Base-by-base conservation (phyloP, 2,113 vertebrate genomes). In the Pimephales promelas region DNA sequence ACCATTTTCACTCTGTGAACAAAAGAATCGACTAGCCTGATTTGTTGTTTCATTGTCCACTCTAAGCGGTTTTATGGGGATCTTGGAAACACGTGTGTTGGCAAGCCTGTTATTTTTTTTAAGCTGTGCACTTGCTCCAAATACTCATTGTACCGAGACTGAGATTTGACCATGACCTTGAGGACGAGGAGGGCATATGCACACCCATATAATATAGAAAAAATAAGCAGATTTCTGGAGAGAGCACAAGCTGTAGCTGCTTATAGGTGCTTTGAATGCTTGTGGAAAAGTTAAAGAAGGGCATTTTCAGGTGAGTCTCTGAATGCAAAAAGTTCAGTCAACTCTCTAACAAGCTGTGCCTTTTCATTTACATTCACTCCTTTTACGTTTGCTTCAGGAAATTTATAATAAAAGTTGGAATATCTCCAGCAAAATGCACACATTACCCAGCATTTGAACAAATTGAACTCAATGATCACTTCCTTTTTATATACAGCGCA, bases 241-340 rank as follows among this genome's bases (percentile, higher is more conserved):
- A 77, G 57, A 89, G 86, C 82, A 89, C 89, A 90, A 89, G 86
- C 61, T 91, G 90, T 87, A 84, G 87, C 36, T 82, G 84, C 88
- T 84, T 83, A 86, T 89, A 85, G 78, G 86, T 86, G 89, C 86
- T 72, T 90, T 91, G 84, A 89, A 84, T 87, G 18, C 9, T 84
- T 79, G 80, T 74, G 66, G 86, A 92, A 92, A 92, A 90, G 88
- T 92, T 92, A 90, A 92, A 82, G 72, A 79, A 45, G 84, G 91
- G 87, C 90, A 81, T 86, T 90, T 84, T 88, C 85, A 79, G 90
- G 88, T 89, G 86, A 91, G 88, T 70, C 84, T 83, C 24, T 85
- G 88, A 87, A 89, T 92, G 90, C 92, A 91, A 92, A 92, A 92
- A 93, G 89, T 87, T 87, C 84, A 90, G 86, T 89, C 83, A 82